These are phyloP conservation scores for Holocentrus rufus DNA, from an alignment of 2,797 vertebrate genomes.

Conservation along the genomic window DNA sequence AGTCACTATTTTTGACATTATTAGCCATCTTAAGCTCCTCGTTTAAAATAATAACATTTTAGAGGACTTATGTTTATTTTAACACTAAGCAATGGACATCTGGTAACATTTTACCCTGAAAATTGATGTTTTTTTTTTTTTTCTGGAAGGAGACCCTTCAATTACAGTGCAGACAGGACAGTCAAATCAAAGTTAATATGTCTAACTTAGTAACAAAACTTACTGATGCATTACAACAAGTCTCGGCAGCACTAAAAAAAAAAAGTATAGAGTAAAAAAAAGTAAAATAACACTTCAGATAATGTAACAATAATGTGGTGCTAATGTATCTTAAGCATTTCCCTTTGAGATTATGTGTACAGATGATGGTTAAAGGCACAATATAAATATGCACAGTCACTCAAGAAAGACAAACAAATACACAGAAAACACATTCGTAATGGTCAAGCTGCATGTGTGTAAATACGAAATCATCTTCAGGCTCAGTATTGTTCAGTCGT, in stretches of 20 bases:
- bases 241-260: constrained; percentile 27
- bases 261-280: constrained; percentile 38
- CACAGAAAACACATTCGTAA: constrained; percentile 79
- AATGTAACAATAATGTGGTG: constrained; percentile 62
- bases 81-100: constrained; percentile 9
- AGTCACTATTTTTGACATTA: too few relatives aligned
- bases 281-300: constrained; percentile 73
- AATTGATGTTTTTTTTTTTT: neutral
- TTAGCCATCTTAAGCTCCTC: neutral
- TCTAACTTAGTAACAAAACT: constrained; percentile 15
- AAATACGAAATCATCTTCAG: constrained; percentile 70
- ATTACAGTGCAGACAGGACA: constrained; percentile 59
- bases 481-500: constrained; percentile 81
- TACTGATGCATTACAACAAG: constrained; percentile 22
- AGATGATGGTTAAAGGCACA: constrained; percentile 81
- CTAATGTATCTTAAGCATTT: constrained; percentile 68
- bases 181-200: constrained; percentile 14
- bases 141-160: constrained; percentile 14
- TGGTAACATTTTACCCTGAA: neutral
- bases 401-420: constrained; percentile 51
- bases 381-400: constrained; percentile 82
- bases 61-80: neutral
- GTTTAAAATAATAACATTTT: too few relatives aligned
- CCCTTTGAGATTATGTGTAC: constrained; percentile 78
- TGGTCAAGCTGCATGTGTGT: constrained; percentile 80